Evolutionary conservation across 2,113 vertebrate species (phyloP), one percentile per base, ranked within the genome.

Genomic region (Rhadina sibilatrix): DNA sequence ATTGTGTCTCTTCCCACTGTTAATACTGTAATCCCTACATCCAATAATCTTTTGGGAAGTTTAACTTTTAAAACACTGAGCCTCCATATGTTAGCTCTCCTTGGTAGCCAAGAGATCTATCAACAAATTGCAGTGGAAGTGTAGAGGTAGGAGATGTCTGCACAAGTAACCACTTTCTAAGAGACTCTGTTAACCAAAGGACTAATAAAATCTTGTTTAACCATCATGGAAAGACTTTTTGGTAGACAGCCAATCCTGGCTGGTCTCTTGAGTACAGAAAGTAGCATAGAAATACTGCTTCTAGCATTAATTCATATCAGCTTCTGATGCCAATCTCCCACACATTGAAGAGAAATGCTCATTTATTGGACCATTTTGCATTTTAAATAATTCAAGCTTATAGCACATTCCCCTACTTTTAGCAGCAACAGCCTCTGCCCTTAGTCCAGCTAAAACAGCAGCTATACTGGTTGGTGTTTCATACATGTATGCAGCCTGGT

Each of bases 401-500:
- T 40, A 50, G 65, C 5, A 1, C 0, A 0, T 70, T 70, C 31
- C 42, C 47, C 27, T 77, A 1, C 49, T 93, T 81, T 23, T 59
- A 65, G 38, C 69, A 83, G 52, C 9, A 6, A 30, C 60, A 47
- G 4, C 11, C 27, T 63, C 47, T 87, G 53, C 53, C 83, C 42
- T 59, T 50, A 69, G 47, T 75, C 38, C 52, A n/a, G 15, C 31
- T 50, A 56, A 56, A 61, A 23, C 18, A 49, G 13, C 53, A 70
- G 33, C 77, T 59, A 0, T 59, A 8, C 42, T 40, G 7, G 14
- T 30, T 70, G 37, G 10, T 44, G 35, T 81, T 69, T 28, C 18
- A 2, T 12, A 52, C 7, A n/a, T 23, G 14, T 0, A 0, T 42
- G 63, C 21, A 53, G 54, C 63, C n/a, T 65, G 23, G 57, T 75